Evolutionary conservation across 2,113 vertebrate species (phyloP), one percentile per base, ranked within the genome.

Genomic region (Vidua chalybeata): DNA sequence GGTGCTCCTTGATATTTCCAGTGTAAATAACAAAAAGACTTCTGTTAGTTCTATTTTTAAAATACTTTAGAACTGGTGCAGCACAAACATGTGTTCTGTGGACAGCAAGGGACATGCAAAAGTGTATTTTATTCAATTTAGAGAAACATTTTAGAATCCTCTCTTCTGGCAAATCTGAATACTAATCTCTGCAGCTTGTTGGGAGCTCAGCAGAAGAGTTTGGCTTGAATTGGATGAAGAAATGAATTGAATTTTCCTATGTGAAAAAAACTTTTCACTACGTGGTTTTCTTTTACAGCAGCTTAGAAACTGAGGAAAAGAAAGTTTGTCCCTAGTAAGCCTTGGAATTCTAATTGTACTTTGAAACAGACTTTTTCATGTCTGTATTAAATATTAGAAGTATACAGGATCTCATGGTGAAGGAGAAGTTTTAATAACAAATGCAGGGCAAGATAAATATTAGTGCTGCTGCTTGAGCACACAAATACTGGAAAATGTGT

Each of bases 341-440:
- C 52, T 86, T 31, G 41, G 75, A 74, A 82, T 85, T 62, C 21
- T 48, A 78, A 80, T 52, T 88, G 78, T 84, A 77, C 78, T 80
- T 77, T 81, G 37, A 61, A 88, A 45, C 30, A 77, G 71, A 52
- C 35, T 61, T 79, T 89, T 79, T 20, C 7, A 78, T 77, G 67
- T 31, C 59, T 4, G 0, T 56, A 37, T 91, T 83, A 80, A 96
- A 91, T 80, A 79, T 45, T 63, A 95, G 84, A 75, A 62, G 26
- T 67, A 19, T 20, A 84, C 59, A 93, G 86, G 79, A 89, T 55
- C 68, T 86, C 27, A 7, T 14, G 45, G 79, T 41, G 86, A 71
- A 80, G 39, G 78, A 90, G 83, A 69, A 59, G 43, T 86, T 92
- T 84, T 81, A 94, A 84, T 92, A 97, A 92, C 55, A 95, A 93